Evolutionary conservation across 2,888 invertebrate species (phyloP).

Genomic region (Sicus ferrugineus): DNA sequence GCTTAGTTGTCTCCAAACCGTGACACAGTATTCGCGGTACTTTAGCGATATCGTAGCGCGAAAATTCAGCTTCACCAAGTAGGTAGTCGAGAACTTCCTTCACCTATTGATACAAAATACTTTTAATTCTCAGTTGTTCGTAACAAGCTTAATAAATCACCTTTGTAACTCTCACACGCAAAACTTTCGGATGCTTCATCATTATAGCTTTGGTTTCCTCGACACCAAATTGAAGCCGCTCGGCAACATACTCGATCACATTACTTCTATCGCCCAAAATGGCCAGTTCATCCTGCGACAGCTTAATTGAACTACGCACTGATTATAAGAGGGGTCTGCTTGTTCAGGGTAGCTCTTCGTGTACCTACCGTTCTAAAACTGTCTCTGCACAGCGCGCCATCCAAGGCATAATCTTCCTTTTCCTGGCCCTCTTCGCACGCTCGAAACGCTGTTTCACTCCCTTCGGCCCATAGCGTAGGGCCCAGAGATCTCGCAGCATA

Average conservation of each 20-base stretch:
- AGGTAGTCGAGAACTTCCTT: conserved; percentile 70
- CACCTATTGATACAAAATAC: conserved; percentile 58
- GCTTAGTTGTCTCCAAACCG: conserved; percentile 68
- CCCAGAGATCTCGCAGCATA: conserved; percentile 72
- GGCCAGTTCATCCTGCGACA: conserved; percentile 59
- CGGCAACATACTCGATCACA: conserved; percentile 67
- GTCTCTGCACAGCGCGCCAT: conserved; percentile 72
- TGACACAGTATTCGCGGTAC: conserved; percentile 69
- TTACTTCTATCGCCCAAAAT: conserved; percentile 67
- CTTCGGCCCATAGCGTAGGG: conserved; percentile 69
- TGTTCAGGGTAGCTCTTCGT: not conserved
- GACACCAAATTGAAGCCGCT: conserved; percentile 66
- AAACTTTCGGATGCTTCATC: conserved; percentile 67
- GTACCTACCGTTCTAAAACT: conserved; percentile 67
- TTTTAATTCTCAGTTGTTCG: not conserved
- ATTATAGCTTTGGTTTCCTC: conserved; percentile 67
- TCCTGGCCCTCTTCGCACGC: conserved; percentile 65
- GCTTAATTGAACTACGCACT: conserved; percentile 57
- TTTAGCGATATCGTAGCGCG: conserved; percentile 66
- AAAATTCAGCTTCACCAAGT: conserved; percentile 66
- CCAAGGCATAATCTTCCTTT: conserved; percentile 71
- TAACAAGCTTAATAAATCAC: conserved; percentile 50
- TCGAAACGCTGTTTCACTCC: conserved; percentile 67
- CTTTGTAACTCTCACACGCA: conserved; percentile 68
- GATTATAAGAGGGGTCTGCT: conserved; percentile 41